A percentile compares a stretch with the other conserved stretches of the same genome.
Conservation (phyloP, 37 sponge, comb jelly and placozoan genomes). For the Aphrocallistes beatrix region DNA sequence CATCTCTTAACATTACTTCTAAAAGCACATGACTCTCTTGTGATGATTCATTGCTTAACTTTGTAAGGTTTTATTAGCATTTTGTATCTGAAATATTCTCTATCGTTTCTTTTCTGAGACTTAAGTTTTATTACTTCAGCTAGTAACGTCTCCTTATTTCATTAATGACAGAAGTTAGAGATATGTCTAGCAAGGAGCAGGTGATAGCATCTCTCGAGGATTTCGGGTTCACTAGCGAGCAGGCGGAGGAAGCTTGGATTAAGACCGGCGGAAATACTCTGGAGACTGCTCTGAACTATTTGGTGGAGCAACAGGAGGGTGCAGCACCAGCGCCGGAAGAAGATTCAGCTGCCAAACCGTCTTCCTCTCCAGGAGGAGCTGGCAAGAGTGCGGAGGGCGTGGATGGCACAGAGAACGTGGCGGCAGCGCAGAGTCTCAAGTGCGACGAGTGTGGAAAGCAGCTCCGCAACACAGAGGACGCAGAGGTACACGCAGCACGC, state of each 20-base stretch:
- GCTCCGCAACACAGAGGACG: neutral
- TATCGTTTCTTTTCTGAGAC: too few relatives aligned
- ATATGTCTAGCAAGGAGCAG: neutral
- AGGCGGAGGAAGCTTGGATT: neutral
- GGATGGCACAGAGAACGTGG: neutral
- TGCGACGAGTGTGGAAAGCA: conserved; percentile 22
- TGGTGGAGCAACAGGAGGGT: neutral
- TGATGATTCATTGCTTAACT: too few relatives aligned
- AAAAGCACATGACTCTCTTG: too few relatives aligned
- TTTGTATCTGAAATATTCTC: too few relatives aligned
- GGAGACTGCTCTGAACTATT: neutral
- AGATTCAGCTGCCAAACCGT: neutral
- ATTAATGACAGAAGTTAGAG: too few relatives aligned
- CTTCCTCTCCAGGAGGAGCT: neutral
- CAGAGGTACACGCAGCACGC: neutral
- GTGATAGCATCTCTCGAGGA: neutral
- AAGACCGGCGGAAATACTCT: neutral
- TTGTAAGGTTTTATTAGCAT: too few relatives aligned
- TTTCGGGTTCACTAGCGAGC: neutral
- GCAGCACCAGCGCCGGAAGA: neutral
- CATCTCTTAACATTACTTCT: too few relatives aligned
- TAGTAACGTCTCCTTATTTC: too few relatives aligned
- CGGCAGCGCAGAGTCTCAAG: neutral
- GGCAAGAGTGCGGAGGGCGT: neutral
- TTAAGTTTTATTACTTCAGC: too few relatives aligned